phyloP scores from a whole-genome alignment of 2,113 vertebrate species.

The Dicrurus megarhynchus region DNA sequence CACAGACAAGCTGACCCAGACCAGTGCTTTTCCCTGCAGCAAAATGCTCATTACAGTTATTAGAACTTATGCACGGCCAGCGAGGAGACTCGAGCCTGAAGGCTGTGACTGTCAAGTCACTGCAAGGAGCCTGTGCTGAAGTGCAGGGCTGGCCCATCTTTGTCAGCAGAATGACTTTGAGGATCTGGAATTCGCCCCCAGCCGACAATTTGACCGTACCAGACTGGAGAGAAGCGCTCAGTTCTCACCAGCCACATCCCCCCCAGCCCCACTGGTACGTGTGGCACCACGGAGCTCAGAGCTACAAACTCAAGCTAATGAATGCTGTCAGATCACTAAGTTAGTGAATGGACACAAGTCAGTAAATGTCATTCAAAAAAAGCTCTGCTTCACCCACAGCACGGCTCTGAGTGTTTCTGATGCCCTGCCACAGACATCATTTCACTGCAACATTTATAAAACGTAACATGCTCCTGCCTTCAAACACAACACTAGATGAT shows the following conservation, averaged over 20 bases:
- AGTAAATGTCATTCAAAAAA: not conserved
- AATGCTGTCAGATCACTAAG: not conserved
- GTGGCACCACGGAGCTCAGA: not conserved
- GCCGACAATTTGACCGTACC: rapidly evolving
- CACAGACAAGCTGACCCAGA: not conserved
- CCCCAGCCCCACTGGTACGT: not conserved
- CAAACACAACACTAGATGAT: not conserved
- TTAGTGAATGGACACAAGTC: not conserved
- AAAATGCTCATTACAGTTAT: not conserved
- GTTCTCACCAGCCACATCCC: not conserved
- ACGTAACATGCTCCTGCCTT: not conserved
- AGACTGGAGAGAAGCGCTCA: not conserved
- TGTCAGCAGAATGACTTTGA: not conserved
- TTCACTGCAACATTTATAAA: not conserved
- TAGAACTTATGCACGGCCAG: not conserved
- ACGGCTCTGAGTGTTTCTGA: not conserved
- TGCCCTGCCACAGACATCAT: not conserved
- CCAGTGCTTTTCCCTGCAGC: not conserved
- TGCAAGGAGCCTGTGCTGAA: not conserved
- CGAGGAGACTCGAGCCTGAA: not conserved
- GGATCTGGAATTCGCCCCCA: not conserved
- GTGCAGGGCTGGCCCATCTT: not conserved
- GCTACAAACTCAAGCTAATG: not conserved
- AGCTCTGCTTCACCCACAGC: not conserved
- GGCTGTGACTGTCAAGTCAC: not conserved